Evolutionary conservation across 35 echinoderm and acorn worm species (phyloP), one percentile per base, ranked within the genome.

Genomic region (Strongylocentrotus purpuratus): DNA sequence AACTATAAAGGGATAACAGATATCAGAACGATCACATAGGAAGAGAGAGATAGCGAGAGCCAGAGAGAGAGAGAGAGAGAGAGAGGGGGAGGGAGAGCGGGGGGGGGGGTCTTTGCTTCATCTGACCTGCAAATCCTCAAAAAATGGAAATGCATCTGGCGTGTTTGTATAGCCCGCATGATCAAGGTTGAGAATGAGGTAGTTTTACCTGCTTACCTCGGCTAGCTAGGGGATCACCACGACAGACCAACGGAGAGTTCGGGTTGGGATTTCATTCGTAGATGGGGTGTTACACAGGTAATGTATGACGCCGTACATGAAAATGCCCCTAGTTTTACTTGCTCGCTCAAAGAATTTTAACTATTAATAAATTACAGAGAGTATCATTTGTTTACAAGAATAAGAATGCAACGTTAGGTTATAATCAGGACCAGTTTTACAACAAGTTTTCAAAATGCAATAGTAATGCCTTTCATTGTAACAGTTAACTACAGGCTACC

Each of bases 161-260:
- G 65, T 78, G 65, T 78, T 78, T 78, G 65, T 78, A n/a, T 78
- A 31, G 65, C 65, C 65, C 65, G 65, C 65, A 78, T 78, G 65
- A n/a, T 28, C 22, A 78, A 78, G 65, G 65, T 78, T 78, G 65
- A 28, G 20, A 28, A 78, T 78, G 65, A 55, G 10, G 50, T 15
- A 55, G 50, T 55, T 41, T 55, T 78, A 78, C 65, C 65, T 78
- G 65, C 65, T n/a, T 22, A 28, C 20, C 22, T 78, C 65, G 15
- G 20, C 65, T 59, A 59, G 35, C 35, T 78, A 78, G 8, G 65
- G 65, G 65, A 78, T 78, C 65, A 78, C 7, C 28, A 18, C 7
- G 14, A 89, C 31, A 13, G 87, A 89, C 87, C 87, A 45, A 89
- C 87, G 87, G 87, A 8, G 32, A 89, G 87, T 41, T 89, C 87